Conservation (phyloP, 2,113 vertebrate species). For the Larimichthys crocea region DNA sequence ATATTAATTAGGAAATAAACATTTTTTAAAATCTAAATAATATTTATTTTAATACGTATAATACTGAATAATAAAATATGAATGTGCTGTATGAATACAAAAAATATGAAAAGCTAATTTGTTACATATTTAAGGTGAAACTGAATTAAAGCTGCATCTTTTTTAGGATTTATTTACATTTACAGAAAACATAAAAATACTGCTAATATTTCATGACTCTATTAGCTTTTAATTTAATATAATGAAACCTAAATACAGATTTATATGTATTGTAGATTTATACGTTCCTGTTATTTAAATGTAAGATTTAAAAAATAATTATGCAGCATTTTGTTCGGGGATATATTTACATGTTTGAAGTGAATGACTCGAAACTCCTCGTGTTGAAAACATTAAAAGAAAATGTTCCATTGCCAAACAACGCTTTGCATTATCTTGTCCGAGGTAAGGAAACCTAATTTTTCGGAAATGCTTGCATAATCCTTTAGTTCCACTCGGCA, state of each 20-base stretch:
- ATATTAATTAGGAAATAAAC: not conserved
- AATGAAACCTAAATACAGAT: not conserved
- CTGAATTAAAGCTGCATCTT: not conserved
- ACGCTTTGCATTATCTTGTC: constrained; percentile 53
- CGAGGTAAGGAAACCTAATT: constrained; percentile 44
- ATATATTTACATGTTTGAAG: not conserved
- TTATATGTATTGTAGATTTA: not conserved
- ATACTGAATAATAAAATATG: not conserved
- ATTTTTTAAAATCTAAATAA: not conserved
- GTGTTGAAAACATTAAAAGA: constrained; percentile 1
- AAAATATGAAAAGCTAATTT: not conserved
- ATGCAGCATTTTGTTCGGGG: not conserved
- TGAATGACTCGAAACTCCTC: not conserved
- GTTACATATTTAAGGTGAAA: not conserved
- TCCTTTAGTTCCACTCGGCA: constrained; percentile 85
- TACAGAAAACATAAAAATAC: not conserved
- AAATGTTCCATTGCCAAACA: not conserved
- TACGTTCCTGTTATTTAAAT: not conserved
- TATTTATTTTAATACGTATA: not conserved
- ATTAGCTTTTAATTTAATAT: not conserved
- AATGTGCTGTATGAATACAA: not conserved
- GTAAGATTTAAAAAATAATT: constrained; percentile 19
- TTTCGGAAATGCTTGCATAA: constrained; percentile 79
- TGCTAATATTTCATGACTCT: not conserved
- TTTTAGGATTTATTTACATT: not conserved